Evolutionary conservation across 2,113 vertebrate species (phyloP), one percentile per base, ranked within the genome.

Genomic region (Baryphthengus martii): DNA sequence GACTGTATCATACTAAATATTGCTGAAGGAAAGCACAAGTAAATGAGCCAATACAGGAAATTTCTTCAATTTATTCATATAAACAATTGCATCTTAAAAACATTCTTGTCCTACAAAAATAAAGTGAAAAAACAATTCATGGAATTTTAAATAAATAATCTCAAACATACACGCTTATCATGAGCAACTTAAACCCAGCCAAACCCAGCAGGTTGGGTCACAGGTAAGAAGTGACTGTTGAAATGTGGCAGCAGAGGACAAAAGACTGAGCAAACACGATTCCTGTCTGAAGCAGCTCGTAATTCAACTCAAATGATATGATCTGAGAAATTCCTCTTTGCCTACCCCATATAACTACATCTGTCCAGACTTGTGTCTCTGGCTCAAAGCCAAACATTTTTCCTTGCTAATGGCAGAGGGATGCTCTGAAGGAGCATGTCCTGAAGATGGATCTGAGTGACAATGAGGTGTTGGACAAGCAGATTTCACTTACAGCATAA

Each of bases 131-230:
- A 95, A 94, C 33, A 92, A 89, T 96, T 95, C 88, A 95, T 58
- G 82, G 80, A 90, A 75, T 65, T 94, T 96, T 44, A 75, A 96
- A 97, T 97, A 97, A 97, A 97, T 96, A 96, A 87, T 85, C 76
- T 87, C 79, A 89, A 67, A 79, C 80, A 63, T 53, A 90, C 72
- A 88, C 42, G 62, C 47, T 73, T 79, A 76, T 90, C 61, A 73
- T 6, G 12, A 77, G 26, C 88, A 61, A 77, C 39, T 28, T 24
- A 28, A 80, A 68, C 84, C 87, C 86, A 97, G 85, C 63, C 89
- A 76, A 89, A 66, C 72, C 90, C 91, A 95, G 88, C 90, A 85
- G 88, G 78, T 3, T 91, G 88, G 90, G 79, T 67, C 55, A 91
- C 53, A 83, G 66, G 26, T 52, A 52, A 4, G 14, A 61, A 68